Conservation (phyloP, 2,113 vertebrate species). For the Micronisus gabar region DNA sequence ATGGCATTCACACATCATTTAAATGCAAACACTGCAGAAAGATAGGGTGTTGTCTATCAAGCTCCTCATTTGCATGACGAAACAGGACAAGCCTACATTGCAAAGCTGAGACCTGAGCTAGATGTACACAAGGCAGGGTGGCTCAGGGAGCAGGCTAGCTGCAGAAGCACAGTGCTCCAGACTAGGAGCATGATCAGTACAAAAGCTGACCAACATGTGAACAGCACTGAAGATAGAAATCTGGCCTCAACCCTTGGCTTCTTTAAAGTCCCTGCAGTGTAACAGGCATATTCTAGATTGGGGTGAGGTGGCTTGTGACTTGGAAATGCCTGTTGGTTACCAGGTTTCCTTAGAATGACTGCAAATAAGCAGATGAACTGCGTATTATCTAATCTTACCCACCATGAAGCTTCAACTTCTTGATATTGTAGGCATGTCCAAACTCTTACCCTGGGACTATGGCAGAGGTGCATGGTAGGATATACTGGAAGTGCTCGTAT, state of each 20-base stretch:
- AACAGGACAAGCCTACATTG: not conserved
- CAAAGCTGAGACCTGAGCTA: not conserved
- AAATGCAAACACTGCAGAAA: not conserved
- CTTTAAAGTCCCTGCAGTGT: not conserved
- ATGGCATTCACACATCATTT: not conserved
- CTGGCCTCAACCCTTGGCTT: not conserved
- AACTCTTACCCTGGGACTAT: not conserved
- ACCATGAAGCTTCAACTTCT: not conserved
- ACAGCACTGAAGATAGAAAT: not conserved
- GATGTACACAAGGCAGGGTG: not conserved
- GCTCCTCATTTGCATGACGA: not conserved
- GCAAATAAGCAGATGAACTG: not conserved
- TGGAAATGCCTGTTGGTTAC: not conserved
- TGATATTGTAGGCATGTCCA: not conserved
- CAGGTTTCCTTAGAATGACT: not conserved
- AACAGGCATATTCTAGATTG: not conserved
- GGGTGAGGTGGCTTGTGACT: not conserved
- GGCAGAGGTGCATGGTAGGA: not conserved
- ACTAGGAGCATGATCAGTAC: not conserved
- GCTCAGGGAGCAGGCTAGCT: not conserved
- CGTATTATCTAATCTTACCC: not conserved
- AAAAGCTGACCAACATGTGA: not conserved
- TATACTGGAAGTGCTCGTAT: not conserved
- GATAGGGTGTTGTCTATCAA: not conserved
- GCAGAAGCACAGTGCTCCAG: not conserved